These are phyloP conservation scores for Chouioia cunea DNA, from an alignment of 2,888 invertebrate species.

Conservation along the genomic window DNA sequence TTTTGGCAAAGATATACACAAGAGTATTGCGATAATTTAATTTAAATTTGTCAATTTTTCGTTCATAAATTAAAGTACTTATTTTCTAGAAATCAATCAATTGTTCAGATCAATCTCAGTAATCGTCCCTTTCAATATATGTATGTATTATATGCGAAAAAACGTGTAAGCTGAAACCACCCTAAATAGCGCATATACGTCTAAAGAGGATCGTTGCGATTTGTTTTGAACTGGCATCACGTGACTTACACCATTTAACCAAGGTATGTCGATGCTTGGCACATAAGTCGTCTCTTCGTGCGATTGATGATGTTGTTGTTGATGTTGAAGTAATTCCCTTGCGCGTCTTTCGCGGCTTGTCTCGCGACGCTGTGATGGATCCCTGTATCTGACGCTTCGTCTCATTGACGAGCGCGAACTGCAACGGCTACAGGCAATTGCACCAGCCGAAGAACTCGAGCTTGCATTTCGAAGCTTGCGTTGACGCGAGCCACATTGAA, in stretches of 20 bases:
- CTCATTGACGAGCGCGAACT: conserved; percentile 62
- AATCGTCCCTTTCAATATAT: no score
- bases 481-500: conserved; percentile 88
- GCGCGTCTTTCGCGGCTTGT: conserved; percentile 54
- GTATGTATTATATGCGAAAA: no score
- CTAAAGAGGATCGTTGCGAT: neutral
- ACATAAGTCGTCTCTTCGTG: conserved; percentile 67
- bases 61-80: no score
- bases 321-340: conserved; percentile 50
- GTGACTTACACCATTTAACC: conserved; percentile 68
- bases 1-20: no score
- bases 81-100: no score
- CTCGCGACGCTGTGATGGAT: no score
- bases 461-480: conserved; percentile 72
- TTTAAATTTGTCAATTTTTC: no score
- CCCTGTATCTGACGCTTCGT: conserved; percentile 40
- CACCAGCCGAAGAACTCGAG: conserved; percentile 44
- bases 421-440: conserved; percentile 62
- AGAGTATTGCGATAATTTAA: no score
- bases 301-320: conserved; percentile 51
- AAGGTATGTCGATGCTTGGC: conserved; percentile 66
- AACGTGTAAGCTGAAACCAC: no score
- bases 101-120: no score
- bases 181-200: no score
- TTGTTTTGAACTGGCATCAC: conserved; percentile 5